Percentiles rank a stretch among this genome's conserved stretches.
Evolutionary conservation across 2,797 vertebrate species (phyloP).

Genomic region (Tinamus major): DNA sequence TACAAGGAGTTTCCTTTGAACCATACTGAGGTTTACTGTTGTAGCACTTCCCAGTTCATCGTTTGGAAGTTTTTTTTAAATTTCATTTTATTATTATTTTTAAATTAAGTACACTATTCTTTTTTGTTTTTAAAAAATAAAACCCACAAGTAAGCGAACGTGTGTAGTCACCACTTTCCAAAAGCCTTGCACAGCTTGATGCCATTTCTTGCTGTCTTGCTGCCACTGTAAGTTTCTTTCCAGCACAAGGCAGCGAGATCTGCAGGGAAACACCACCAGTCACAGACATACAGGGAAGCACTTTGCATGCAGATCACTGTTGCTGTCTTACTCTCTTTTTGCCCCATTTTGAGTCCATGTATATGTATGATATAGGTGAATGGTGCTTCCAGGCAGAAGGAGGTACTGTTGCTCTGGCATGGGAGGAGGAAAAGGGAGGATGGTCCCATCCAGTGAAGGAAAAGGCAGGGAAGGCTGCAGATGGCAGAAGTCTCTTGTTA

Average conservation of each 20-base stretch:
- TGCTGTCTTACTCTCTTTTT: not conserved
- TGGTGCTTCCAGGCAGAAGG: not conserved
- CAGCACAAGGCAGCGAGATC: not conserved
- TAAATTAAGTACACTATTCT: not conserved
- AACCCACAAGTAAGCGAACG: not conserved
- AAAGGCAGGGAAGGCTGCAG: not conserved
- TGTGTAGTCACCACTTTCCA: not conserved
- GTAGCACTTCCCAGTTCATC: not conserved
- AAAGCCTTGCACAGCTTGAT: not conserved
- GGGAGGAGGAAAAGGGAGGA: not conserved
- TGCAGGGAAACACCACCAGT: not conserved
- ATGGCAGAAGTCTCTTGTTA: not conserved
- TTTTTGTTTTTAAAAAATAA: not conserved
- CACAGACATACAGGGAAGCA: not conserved
- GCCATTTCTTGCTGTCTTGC: not conserved
- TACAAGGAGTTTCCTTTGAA: not conserved
- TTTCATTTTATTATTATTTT: too few species aligned
- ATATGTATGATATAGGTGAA: not conserved
- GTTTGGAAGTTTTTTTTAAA: not conserved
- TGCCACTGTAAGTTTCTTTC: not conserved
- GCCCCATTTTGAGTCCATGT: not conserved
- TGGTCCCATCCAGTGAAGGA: not conserved
- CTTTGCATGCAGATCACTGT: rapidly evolving
- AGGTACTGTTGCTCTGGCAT: not conserved
- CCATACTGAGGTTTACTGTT: not conserved